Evolutionary conservation across 2,113 vertebrate genomes (phyloP), one percentile per base, ranked within the genome.

Genomic region (Macaca mulatta): DNA sequence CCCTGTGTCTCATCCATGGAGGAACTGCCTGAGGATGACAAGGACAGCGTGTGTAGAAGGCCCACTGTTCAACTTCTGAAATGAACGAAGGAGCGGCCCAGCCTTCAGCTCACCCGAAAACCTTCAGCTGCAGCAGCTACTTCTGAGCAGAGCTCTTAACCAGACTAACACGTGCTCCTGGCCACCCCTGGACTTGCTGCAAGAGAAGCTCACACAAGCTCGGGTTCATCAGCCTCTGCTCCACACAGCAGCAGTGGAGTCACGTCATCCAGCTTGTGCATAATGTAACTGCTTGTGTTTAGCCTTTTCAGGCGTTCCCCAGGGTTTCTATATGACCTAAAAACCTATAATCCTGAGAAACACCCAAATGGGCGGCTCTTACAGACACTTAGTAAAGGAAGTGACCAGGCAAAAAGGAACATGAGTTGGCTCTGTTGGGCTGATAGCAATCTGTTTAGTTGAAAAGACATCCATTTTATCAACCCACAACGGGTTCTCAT

Each of bases 381-480:
- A 96, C 98, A 98, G 98, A 95, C 97, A 69, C 61, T 52, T 67
- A 1, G 97, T 80, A 98, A 98, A 98, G 98, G 98, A 99, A 99
- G 97, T 89, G 96, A 84, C 79, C 78, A 79, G 45, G 96, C 85
- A 82, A 94, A 98, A 90, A 78, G 91, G 96, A 96, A 96, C 78
- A 35, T 22, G 30, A 97, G 95, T 97, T 75, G 82, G 74, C 95
- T 35, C 8, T 40, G 80, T 1, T 1, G 32, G 72, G 93, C 97
- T 45, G 98, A 98, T 97, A 97, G 32, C 85, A 52, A 98, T 98
- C 98, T 96, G 96, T 64, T 61, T 69, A 23, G 83, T 11, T 92
- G 98, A 97, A 97, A 98, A 98, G 97, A 95, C 82, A 92, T 43
- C 18, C 80, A 74, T 72, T 93, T 55, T 45, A 32, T 23, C 9